phyloP scores from a whole-genome alignment of 2,797 vertebrate genomes.

The Oryzias dopingdopingensis region DNA sequence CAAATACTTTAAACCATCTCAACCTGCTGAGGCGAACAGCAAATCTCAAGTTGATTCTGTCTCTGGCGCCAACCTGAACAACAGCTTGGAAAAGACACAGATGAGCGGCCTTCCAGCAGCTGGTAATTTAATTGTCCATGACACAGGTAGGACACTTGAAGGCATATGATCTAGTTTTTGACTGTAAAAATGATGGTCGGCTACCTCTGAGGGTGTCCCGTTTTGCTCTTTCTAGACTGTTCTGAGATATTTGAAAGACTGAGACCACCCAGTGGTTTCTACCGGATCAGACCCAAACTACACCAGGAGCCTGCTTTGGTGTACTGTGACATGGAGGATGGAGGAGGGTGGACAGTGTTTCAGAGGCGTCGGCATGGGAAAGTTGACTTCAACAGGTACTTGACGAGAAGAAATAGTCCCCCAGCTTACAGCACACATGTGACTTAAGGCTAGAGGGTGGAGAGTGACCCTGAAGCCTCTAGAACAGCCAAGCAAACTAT shows the following conservation, averaged over 20 bases:
- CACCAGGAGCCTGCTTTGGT: conserved; percentile 82
- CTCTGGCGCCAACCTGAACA: conserved; percentile 16
- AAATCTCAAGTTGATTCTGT: conserved; percentile 6
- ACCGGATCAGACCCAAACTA: conserved; percentile 79
- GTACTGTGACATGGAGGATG: conserved; percentile 91
- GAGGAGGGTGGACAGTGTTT: conserved; percentile 89
- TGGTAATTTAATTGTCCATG: conserved; percentile 83
- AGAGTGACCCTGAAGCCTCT: not conserved
- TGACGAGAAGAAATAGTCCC: not conserved
- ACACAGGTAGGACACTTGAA: conserved; percentile 76
- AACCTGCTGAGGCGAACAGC: not conserved
- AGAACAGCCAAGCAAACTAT: too few relatives aligned
- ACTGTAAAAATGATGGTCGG: not conserved
- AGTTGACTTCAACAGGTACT: conserved; percentile 86
- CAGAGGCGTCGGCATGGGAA: conserved; percentile 84
- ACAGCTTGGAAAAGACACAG: conserved; percentile 22
- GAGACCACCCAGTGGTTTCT: conserved; percentile 80
- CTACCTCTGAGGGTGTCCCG: not conserved
- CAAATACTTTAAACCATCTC: conserved; percentile 68
- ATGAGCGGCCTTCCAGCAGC: conserved; percentile 68
- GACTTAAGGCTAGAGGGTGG: not conserved
- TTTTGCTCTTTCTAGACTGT: conserved; percentile 75
- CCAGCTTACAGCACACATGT: too few relatives aligned
- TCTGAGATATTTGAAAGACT: conserved; percentile 79
- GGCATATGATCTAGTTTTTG: not conserved